Evolutionary conservation across 1,140 invertebrate species (phyloP).

Genomic region (Meteorus sp.): DNA sequence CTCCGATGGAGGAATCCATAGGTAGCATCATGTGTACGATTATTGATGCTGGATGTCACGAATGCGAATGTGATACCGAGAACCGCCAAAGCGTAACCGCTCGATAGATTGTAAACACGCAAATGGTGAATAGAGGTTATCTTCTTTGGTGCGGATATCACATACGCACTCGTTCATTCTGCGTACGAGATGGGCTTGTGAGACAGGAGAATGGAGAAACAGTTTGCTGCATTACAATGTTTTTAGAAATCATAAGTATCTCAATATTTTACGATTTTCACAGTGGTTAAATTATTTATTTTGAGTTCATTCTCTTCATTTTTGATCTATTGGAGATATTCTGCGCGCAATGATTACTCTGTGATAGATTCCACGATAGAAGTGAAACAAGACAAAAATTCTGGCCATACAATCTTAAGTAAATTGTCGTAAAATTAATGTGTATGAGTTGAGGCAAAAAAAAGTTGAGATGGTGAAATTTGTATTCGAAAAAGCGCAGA

Average conservation of each 20-base stretch:
- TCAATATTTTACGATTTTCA: conserved; percentile 5
- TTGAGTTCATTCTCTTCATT: too few species aligned
- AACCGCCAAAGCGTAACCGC: conserved; percentile 23
- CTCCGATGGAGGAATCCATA: background rate
- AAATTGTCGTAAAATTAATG: too few species aligned
- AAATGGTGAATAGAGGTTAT: conserved; percentile 45
- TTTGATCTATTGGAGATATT: too few species aligned
- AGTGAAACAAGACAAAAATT: too few species aligned
- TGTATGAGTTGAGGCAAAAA: too few species aligned
- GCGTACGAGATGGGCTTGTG: background rate
- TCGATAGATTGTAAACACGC: conserved; percentile 50
- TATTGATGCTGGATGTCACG: background rate
- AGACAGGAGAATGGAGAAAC: conserved; percentile 1
- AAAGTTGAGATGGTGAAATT: conserved; percentile 23
- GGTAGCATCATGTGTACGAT: background rate
- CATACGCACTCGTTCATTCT: conserved; percentile 3
- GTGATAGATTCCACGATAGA: too few species aligned
- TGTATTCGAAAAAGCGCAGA: conserved; percentile 35
- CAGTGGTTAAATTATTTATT: too few species aligned
- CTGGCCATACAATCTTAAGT: too few species aligned
- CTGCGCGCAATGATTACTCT: too few species aligned
- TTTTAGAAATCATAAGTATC: too few species aligned
- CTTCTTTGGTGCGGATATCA: too few species aligned
- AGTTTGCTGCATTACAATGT: too few species aligned
- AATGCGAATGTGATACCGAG: conserved; percentile 2